A percentile compares a stretch with the other conserved stretches of the same genome.
Evolutionary conservation across 2,888 invertebrate genomes (phyloP).

Genomic region (Pardosa pseudoannulata): DNA sequence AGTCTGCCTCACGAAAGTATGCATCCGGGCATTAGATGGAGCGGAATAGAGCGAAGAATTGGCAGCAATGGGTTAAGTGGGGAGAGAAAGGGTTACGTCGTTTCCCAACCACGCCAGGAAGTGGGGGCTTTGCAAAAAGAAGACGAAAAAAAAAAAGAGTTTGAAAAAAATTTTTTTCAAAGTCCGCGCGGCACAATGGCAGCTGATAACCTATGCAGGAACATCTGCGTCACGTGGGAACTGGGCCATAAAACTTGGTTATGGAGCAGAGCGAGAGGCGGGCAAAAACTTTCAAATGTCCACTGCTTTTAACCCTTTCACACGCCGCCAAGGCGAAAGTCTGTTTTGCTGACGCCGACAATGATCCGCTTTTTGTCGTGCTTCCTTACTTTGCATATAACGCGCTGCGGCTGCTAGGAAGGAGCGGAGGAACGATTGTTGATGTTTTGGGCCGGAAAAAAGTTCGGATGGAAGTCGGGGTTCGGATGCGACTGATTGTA

Average conservation of each 20-base stretch:
- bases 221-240: constrained; percentile 73
- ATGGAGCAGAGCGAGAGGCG: constrained; percentile 13
- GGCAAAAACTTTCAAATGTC: constrained; percentile 54
- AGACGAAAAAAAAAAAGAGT: constrained; percentile 50
- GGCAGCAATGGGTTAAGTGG: constrained; percentile 71
- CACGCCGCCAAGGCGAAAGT: constrained; percentile 30
- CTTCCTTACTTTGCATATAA: not conserved
- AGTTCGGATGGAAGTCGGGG: not conserved
- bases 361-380: not conserved
- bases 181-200: constrained; percentile 67
- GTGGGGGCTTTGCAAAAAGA: constrained; percentile 65
- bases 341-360: not conserved
- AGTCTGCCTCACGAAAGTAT: not conserved
- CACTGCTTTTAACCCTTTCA: constrained; percentile 63
- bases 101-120: constrained; percentile 71
- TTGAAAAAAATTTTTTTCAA: constrained; percentile 34
- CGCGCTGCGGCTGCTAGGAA: too few relatives aligned
- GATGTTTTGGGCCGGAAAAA: too few relatives aligned
- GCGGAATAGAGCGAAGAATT: constrained; percentile 54
- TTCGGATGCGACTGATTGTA: too few relatives aligned
- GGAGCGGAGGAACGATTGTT: too few relatives aligned
- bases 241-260: constrained; percentile 71
- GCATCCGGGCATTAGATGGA: constrained; percentile 66
- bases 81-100: constrained; percentile 72
- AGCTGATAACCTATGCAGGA: constrained; percentile 70